Evolutionary conservation across 2,888 invertebrate genomes (phyloP).

Genomic region (Netelia fuscicornis): DNA sequence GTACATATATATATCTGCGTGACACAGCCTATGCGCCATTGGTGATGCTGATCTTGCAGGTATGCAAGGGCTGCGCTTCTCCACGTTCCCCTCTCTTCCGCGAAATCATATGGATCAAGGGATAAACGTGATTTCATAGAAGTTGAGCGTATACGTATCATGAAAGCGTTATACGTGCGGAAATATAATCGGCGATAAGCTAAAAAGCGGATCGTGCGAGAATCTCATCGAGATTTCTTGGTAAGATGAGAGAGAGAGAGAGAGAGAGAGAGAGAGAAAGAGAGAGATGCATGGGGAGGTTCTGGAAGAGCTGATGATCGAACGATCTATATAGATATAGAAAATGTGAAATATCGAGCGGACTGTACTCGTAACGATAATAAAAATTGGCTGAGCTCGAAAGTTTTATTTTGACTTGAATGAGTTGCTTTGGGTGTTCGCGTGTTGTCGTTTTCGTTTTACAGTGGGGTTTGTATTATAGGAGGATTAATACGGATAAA

Average conservation of each 20-base stretch:
- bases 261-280: neutral
- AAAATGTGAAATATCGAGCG: neutral
- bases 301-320: conserved; percentile 18
- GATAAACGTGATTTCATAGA: conserved; percentile 26
- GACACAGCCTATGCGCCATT: conserved; percentile 8
- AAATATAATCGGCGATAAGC: conserved; percentile 44
- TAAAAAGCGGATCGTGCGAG: conserved; percentile 28
- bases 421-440: neutral
- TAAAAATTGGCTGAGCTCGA: conserved; percentile 15
- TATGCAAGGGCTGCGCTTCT: conserved; percentile 18
- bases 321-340: conserved; percentile 30
- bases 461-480: neutral
- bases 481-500: conserved; percentile 35
- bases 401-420: conserved; percentile 4
- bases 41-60: conserved; percentile 24
- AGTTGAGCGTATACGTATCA: neutral
- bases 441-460: neutral
- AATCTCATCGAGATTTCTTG: conserved; percentile 21
- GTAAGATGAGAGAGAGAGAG: conserved; percentile 7
- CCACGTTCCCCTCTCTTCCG: conserved; percentile 26
- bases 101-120: conserved; percentile 33
- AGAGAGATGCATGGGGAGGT: neutral
- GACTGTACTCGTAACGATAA: neutral
- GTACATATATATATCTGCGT: conserved; percentile 17
- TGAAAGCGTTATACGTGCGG: neutral